These are phyloP conservation scores for Gopherus flavomarginatus DNA, from an alignment of 2,113 vertebrate genomes.

Conservation along the genomic window DNA sequence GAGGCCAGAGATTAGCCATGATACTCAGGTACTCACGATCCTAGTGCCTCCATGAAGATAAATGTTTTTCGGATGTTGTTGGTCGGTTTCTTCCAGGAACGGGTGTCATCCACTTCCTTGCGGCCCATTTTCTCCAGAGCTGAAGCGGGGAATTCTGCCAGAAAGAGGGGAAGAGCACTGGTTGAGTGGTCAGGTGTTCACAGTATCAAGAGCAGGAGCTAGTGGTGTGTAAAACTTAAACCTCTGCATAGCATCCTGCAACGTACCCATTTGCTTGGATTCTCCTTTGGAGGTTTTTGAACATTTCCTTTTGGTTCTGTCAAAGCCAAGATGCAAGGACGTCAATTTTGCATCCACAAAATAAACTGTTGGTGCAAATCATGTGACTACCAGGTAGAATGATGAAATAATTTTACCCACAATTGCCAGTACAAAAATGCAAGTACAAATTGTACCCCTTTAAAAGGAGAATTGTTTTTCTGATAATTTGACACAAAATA, in stretches of 20 bases:
- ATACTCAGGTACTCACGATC: conserved; percentile 86
- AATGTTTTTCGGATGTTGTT: conserved; percentile 93
- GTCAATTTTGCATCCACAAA: neutral
- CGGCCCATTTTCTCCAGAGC: conserved; percentile 86
- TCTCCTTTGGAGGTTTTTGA: neutral
- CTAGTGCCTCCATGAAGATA: conserved; percentile 92
- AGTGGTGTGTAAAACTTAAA: neutral
- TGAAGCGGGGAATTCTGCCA: conserved; percentile 77
- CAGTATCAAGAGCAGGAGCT: accelerated
- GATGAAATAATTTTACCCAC: neutral
- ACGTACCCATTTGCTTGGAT: neutral
- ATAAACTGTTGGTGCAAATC: accelerated
- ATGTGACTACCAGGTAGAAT: neutral
- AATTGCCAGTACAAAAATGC: neutral
- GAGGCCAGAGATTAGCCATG: neutral
- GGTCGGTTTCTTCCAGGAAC: conserved; percentile 92
- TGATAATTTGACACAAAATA: neutral
- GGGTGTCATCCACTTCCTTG: conserved; percentile 83
- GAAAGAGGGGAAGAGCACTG: neutral
- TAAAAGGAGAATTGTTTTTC: neutral
- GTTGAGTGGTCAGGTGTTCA: accelerated
- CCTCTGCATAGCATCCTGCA: neutral
- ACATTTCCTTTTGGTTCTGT: neutral
- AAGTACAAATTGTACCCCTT: neutral
- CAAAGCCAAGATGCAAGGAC: neutral